Conservation (phyloP, 2,888 invertebrate genomes). For the Spilarctia lutea region DNA sequence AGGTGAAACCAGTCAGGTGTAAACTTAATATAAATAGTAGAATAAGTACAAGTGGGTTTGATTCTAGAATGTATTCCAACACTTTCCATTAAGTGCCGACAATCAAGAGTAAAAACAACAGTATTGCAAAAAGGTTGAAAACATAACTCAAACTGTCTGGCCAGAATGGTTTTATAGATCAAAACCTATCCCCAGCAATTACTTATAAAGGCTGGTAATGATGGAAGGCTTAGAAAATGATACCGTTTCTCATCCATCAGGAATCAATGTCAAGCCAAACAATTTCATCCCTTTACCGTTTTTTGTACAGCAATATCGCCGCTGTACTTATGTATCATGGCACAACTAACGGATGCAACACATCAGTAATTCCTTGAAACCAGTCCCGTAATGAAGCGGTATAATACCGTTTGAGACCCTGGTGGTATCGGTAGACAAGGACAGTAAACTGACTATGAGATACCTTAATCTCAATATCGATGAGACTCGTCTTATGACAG, state of each 20-base stretch:
- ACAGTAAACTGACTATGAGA: neutral
- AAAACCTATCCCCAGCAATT: too few relatives aligned
- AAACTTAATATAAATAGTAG: too few relatives aligned
- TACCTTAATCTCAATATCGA: neutral
- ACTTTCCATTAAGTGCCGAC: too few relatives aligned
- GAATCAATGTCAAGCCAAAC: neutral
- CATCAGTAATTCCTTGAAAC: constrained; percentile 33
- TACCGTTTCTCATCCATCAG: neutral
- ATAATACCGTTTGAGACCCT: constrained; percentile 33
- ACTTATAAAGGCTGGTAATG: too few relatives aligned
- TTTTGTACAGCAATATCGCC: neutral
- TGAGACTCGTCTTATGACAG: neutral
- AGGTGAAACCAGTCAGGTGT: too few relatives aligned
- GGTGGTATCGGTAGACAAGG: neutral
- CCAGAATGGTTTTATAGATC: too few relatives aligned
- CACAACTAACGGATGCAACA: neutral
- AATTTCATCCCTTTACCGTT: neutral
- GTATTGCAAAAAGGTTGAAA: too few relatives aligned
- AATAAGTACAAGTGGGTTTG: too few relatives aligned
- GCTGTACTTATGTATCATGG: neutral
- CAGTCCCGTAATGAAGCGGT: constrained; percentile 35
- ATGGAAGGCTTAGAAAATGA: too few relatives aligned
- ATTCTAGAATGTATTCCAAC: too few relatives aligned
- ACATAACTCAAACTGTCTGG: too few relatives aligned
- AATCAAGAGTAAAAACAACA: too few relatives aligned